These are phyloP conservation scores for Hypomecis punctinalis DNA, from an alignment of 2,888 invertebrate species.

Conservation along the genomic window DNA sequence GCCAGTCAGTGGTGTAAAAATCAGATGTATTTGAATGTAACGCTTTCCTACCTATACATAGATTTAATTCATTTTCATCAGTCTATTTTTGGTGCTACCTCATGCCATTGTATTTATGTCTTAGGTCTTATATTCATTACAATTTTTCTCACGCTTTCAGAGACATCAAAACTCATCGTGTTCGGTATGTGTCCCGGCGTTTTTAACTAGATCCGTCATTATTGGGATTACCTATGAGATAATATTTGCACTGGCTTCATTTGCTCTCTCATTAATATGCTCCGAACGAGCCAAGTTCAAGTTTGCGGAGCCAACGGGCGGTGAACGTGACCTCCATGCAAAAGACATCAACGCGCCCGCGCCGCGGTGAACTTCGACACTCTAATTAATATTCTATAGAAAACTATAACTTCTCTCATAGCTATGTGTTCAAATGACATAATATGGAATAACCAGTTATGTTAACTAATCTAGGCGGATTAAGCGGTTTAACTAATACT, in stretches of 20 bases:
- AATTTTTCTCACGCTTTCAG: too few species aligned
- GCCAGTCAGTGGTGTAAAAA: too few species aligned
- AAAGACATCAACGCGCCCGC: constrained; percentile 18
- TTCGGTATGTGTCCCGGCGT: neutral
- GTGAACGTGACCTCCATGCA: constrained; percentile 19
- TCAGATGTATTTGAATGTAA: too few species aligned
- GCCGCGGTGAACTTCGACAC: neutral
- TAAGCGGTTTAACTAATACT: neutral
- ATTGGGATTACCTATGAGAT: constrained; percentile 27
- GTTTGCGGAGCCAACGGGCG: neutral
- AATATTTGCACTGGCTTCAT: constrained; percentile 23
- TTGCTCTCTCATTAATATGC: constrained; percentile 25
- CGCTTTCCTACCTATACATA: too few species aligned
- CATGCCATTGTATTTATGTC: too few species aligned
- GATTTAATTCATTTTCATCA: too few species aligned
- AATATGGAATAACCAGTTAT: constrained; percentile 8
- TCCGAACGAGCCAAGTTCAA: neutral
- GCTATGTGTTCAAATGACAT: neutral
- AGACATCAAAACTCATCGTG: neutral
- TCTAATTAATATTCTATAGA: constrained; percentile 4
- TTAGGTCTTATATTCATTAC: too few species aligned
- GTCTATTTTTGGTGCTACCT: too few species aligned
- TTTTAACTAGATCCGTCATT: constrained; percentile 10
- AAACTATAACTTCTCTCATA: neutral
- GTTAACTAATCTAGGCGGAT: neutral